phyloP scores from a whole-genome alignment of 2,888 invertebrate species.

The Tridacna gigas region DNA sequence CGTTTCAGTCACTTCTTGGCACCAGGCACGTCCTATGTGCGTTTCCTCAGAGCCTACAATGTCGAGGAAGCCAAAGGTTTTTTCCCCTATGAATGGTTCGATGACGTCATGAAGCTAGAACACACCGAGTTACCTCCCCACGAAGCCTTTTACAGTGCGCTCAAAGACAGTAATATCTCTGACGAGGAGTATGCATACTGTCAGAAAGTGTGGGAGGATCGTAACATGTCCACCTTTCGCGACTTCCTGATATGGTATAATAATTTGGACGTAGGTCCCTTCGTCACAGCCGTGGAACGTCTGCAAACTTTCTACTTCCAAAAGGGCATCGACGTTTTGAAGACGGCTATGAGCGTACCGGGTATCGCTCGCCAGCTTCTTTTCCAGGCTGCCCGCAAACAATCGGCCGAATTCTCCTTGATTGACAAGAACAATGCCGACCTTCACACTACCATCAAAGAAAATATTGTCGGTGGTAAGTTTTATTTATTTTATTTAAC shows the following conservation, averaged over 20 bases:
- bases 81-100: slow-evolving; percentile 38
- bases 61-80: slow-evolving; percentile 50
- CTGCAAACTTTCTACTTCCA: slow-evolving; percentile 55
- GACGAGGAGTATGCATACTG: slow-evolving; percentile 29
- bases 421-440: slow-evolving; percentile 54
- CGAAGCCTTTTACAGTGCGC: slow-evolving; percentile 29
- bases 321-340: slow-evolving; percentile 58
- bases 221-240: slow-evolving; percentile 53
- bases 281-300: too few species aligned
- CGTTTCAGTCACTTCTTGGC: too few species aligned
- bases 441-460: slow-evolving; percentile 38
- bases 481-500: not conserved
- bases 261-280: slow-evolving; percentile 55
- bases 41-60: slow-evolving; percentile 53
- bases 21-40: slow-evolving; percentile 37
- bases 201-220: slow-evolving; percentile 53
- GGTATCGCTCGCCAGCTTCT: slow-evolving; percentile 58
- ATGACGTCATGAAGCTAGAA: slow-evolving; percentile 34
- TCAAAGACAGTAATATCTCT: slow-evolving; percentile 28
- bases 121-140: slow-evolving; percentile 25
- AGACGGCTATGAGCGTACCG: slow-evolving; percentile 58
- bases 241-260: slow-evolving; percentile 67
- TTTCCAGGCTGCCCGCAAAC: slow-evolving; percentile 36
- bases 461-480: slow-evolving; percentile 38
- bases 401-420: slow-evolving; percentile 49